phyloP scores from a whole-genome alignment of 2,797 vertebrate species.

The Xerus rutilus region DNA sequence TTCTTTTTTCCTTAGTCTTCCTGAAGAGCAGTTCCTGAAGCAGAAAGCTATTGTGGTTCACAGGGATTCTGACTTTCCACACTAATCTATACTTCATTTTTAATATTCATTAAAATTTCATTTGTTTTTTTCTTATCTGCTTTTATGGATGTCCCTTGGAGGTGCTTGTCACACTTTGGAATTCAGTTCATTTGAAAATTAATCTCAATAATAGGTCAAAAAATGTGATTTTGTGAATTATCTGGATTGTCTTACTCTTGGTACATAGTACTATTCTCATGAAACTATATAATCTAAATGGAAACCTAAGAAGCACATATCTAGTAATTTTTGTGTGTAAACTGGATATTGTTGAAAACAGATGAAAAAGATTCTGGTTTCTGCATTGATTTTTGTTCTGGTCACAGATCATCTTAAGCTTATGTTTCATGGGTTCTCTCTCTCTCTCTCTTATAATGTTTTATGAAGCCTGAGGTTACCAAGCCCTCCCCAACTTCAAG shows the following conservation, averaged over 20 bases:
- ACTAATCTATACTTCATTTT: neutral
- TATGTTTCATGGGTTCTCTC: neutral
- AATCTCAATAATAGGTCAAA: neutral
- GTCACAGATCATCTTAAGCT: neutral
- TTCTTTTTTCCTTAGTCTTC: neutral
- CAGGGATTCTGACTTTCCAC: neutral
- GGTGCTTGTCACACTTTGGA: neutral
- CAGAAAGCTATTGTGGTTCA: neutral
- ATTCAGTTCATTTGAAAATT: neutral
- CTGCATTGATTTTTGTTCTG: neutral
- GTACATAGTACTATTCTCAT: neutral
- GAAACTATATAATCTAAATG: neutral
- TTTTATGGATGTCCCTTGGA: neutral
- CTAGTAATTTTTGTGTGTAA: conserved; percentile 28
- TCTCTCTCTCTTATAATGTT: neutral
- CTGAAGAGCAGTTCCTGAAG: neutral
- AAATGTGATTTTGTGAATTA: neutral
- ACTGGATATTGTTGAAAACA: neutral
- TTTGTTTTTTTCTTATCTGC: neutral
- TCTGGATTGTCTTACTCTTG: neutral
- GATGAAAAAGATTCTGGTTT: neutral
- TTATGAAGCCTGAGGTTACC: neutral
- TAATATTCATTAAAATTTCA: neutral
- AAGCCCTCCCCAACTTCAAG: neutral
- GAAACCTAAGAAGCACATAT: neutral